Evolutionary conservation across 2,797 vertebrate species (phyloP).

Genomic region (Cryptoblepharus egeriae): DNA sequence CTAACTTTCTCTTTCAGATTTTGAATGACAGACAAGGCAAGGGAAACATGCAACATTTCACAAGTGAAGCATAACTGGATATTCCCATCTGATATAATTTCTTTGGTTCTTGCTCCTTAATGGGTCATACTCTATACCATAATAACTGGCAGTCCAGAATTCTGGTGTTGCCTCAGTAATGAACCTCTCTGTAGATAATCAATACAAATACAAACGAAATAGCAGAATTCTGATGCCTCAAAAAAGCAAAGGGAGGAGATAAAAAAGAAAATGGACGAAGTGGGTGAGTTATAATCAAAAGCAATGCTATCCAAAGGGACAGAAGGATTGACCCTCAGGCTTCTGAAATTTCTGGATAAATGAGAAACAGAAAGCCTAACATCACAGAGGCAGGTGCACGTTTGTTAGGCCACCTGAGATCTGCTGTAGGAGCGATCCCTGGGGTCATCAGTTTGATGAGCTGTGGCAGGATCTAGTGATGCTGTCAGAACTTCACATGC

Average conservation of each 20-base stretch:
- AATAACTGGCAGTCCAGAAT: neutral
- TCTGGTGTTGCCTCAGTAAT: neutral
- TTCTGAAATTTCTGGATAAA: conserved; percentile 10
- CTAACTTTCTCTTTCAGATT: neutral
- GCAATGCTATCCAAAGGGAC: neutral
- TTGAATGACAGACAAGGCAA: neutral
- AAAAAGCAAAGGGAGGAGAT: neutral
- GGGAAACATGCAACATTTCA: neutral
- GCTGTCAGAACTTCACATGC: conserved; percentile 55
- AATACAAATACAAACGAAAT: neutral
- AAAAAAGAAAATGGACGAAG: neutral
- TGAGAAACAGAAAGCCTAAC: neutral
- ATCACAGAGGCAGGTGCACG: conserved; percentile 24
- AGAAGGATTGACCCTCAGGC: neutral
- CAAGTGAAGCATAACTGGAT: neutral
- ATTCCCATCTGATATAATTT: neutral
- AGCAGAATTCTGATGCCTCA: neutral
- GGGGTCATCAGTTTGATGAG: conserved; percentile 41
- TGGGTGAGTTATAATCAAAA: neutral
- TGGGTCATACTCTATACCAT: neutral
- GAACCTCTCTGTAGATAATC: neutral
- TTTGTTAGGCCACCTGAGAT: conserved; percentile 47
- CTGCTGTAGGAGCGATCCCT: conserved; percentile 44
- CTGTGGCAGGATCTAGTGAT: conserved; percentile 45
- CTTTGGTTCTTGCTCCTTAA: neutral